Evolutionary conservation across 2,113 vertebrate genomes (phyloP).

Genomic region (Scomber scombrus): DNA sequence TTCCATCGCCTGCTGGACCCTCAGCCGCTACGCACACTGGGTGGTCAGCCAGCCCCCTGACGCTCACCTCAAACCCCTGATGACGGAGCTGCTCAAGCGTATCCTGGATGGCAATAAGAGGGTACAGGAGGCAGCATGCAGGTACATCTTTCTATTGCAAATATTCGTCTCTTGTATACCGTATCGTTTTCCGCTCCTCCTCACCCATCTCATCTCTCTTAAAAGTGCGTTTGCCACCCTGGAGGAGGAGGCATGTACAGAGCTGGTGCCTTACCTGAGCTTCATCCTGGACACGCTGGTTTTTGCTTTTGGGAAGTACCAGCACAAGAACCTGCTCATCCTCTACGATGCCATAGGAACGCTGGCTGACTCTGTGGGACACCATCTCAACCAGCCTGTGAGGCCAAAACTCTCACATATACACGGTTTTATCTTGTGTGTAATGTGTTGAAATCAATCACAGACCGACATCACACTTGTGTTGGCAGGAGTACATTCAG

Average conservation of each 20-base stretch:
- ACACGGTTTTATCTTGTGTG: neutral
- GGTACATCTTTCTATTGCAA: constrained; percentile 74
- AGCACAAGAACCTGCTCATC: constrained; percentile 97
- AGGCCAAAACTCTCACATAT: constrained; percentile 41
- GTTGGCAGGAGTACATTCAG: constrained; percentile 91
- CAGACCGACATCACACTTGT: neutral
- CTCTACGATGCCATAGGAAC: constrained; percentile 97
- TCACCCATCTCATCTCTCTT: neutral
- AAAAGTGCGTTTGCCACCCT: constrained; percentile 93
- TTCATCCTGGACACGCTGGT: constrained; percentile 96
- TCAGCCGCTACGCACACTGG: constrained; percentile 97
- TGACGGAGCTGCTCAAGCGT: constrained; percentile 95
- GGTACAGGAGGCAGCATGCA: constrained; percentile 97
- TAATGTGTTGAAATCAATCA: neutral
- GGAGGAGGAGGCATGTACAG: constrained; percentile 95
- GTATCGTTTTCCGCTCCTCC: neutral
- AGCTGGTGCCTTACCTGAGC: constrained; percentile 96
- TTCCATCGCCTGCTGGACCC: constrained; percentile 96
- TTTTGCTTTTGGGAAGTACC: constrained; percentile 97
- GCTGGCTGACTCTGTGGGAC: constrained; percentile 94
- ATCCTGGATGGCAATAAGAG: constrained; percentile 96
- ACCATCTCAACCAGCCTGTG: constrained; percentile 95
- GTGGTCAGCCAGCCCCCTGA: constrained; percentile 96
- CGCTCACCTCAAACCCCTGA: constrained; percentile 94
- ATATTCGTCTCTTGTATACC: neutral